Conservation (phyloP, 2,113 vertebrate species). For the Cacatua alba region DNA sequence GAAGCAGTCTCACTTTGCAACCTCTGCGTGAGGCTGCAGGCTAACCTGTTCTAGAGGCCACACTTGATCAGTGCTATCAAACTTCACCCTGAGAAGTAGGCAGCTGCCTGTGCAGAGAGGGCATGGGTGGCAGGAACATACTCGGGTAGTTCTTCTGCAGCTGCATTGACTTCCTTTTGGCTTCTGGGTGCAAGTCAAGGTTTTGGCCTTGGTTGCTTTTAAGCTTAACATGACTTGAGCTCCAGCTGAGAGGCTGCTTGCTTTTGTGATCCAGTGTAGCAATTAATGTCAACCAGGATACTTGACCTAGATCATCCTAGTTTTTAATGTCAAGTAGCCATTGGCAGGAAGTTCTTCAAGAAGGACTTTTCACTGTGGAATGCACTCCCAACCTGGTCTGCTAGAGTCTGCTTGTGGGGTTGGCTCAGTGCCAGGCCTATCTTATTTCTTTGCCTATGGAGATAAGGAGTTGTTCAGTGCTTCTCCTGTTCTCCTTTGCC, state of each 20-base stretch:
- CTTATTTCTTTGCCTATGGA: slow-evolving; percentile 45
- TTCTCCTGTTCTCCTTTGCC: neutral
- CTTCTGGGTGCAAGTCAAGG: slow-evolving; percentile 27
- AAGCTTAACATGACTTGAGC: neutral
- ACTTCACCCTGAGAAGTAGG: neutral
- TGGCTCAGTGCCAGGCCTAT: neutral
- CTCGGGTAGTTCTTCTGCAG: neutral
- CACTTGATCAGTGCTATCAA: fast-evolving
- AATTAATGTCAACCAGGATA: slow-evolving; percentile 46
- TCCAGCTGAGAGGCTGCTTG: neutral
- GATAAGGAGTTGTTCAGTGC: slow-evolving; percentile 16
- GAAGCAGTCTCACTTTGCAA: fast-evolving
- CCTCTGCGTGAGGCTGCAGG: fast-evolving
- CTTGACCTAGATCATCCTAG: slow-evolving; percentile 59
- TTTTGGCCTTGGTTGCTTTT: neutral
- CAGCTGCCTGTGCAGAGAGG: neutral
- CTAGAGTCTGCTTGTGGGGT: neutral
- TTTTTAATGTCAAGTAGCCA: slow-evolving; percentile 62
- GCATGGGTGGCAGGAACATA: neutral
- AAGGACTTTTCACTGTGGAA: slow-evolving; percentile 31
- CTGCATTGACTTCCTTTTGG: neutral
- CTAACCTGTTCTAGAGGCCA: fast-evolving
- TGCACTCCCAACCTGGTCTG: neutral
- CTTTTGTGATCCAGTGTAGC: slow-evolving; percentile 20
- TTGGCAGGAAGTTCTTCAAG: slow-evolving; percentile 53